Evolutionary conservation across 2,888 invertebrate species (phyloP).

Genomic region (Frankliniella intonsa): DNA sequence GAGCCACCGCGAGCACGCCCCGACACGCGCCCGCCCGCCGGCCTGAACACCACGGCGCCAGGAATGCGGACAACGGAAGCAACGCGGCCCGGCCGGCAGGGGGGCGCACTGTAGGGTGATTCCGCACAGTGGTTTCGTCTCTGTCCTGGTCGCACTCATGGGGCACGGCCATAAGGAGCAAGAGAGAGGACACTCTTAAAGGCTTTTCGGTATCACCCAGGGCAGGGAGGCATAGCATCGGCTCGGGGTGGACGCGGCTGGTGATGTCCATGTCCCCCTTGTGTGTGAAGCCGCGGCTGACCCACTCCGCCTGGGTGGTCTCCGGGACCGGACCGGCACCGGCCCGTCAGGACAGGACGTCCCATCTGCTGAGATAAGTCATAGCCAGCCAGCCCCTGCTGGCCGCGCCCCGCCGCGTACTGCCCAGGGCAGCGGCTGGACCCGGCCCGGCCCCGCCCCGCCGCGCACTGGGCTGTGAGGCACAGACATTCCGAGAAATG

Average conservation of each 20-base stretch:
- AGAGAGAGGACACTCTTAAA: no score
- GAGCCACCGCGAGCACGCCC: no score
- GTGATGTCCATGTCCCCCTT: not conserved
- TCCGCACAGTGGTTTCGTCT: no score
- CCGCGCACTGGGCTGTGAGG: not conserved
- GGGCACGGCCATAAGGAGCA: not conserved
- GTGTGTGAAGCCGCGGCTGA: no score
- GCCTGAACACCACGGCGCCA: not conserved
- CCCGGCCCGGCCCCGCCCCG: no score
- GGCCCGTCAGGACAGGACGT: not conserved
- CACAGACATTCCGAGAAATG: not conserved
- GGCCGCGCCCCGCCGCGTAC: not conserved
- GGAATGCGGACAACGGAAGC: constrained; percentile 19
- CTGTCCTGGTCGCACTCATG: not conserved
- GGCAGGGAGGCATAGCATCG: no score
- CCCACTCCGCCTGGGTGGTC: no score
- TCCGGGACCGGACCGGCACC: no score
- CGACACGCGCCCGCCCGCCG: not conserved
- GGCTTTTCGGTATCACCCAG: no score
- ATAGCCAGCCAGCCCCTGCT: not conserved
- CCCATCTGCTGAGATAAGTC: no score
- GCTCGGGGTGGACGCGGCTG: not conserved
- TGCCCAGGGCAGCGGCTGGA: not conserved
- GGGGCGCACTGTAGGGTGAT: not conserved
- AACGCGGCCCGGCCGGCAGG: not conserved